Conservation (phyloP, 2,797 vertebrate genomes). For the Pyrrhura leucotis region DNA sequence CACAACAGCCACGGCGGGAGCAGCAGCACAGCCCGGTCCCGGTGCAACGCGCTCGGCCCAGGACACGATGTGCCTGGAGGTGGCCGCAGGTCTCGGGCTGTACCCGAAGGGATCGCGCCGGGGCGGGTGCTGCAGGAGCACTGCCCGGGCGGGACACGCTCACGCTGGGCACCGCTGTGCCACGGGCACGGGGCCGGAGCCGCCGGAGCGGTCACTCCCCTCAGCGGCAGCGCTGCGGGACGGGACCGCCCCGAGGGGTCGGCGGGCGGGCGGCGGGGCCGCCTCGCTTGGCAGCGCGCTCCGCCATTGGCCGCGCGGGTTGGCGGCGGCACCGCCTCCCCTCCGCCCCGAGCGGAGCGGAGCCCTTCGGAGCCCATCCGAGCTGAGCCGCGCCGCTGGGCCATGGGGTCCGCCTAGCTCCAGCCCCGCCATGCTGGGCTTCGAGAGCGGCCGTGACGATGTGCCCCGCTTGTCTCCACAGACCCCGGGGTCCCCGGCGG, state of each 20-base stretch:
- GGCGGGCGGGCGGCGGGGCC: neutral
- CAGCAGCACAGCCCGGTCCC: neutral
- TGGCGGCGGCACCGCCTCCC: neutral
- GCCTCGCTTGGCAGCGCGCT: neutral
- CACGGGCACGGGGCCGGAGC: neutral
- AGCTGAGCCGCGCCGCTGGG: neutral
- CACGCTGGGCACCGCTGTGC: too few relatives aligned
- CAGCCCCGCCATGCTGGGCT: conserved; percentile 25
- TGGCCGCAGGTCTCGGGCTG: neutral
- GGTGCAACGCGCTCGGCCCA: neutral
- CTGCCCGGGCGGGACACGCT: neutral
- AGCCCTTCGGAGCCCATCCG: rapidly evolving
- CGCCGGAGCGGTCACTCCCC: neutral
- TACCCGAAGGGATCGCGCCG: neutral
- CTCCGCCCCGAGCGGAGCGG: neutral
- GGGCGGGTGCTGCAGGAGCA: neutral
- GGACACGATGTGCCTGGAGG: neutral
- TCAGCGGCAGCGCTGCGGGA: neutral
- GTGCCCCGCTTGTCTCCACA: conserved; percentile 79
- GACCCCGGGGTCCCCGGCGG: conserved; percentile 86
- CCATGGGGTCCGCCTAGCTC: neutral
- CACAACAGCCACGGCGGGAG: neutral
- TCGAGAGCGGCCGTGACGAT: conserved; percentile 82
- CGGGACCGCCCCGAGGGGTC: neutral
- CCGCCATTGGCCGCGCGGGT: neutral